phyloP scores from a whole-genome alignment of 2,113 vertebrate species.

The Proteles cristata region DNA sequence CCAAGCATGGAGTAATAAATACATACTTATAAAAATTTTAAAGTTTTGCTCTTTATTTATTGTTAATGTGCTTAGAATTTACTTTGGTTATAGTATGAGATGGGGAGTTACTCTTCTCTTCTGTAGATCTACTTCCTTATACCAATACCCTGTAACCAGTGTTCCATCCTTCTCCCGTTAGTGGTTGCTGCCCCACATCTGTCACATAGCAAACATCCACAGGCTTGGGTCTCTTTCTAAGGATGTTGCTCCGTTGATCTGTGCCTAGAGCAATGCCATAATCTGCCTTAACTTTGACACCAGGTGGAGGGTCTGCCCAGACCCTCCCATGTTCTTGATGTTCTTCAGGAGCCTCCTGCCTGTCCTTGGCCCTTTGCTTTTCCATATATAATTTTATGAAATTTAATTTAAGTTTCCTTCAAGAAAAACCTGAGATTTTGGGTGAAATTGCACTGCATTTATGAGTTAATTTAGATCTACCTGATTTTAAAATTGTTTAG shows the following conservation, averaged over 20 bases:
- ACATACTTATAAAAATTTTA: background rate
- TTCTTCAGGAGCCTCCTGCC: background rate
- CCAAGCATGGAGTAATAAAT: background rate
- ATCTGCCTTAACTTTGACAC: background rate
- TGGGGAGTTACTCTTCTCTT: background rate
- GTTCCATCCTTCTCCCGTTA: background rate
- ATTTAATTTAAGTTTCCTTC: background rate
- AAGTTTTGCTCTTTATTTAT: background rate
- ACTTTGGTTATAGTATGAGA: background rate
- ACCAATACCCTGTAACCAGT: background rate
- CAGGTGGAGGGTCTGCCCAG: background rate
- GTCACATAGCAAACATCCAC: background rate
- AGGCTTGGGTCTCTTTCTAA: background rate
- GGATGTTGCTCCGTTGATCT: background rate
- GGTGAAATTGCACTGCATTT: slow-evolving; percentile 17
- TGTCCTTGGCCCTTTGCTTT: background rate
- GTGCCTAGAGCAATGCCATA: background rate
- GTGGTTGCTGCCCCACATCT: background rate
- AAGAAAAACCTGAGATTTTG: background rate
- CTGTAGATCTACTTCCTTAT: background rate
- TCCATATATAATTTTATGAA: background rate
- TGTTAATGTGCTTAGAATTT: background rate
- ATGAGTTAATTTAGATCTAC: background rate
- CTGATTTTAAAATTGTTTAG: background rate
- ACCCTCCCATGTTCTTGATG: background rate